A percentile compares a stretch with the other conserved stretches of the same genome.
These are phyloP conservation scores for Crocodylus rhombifer DNA, from an alignment of 2,797 vertebrate species.

Conservation along the genomic window DNA sequence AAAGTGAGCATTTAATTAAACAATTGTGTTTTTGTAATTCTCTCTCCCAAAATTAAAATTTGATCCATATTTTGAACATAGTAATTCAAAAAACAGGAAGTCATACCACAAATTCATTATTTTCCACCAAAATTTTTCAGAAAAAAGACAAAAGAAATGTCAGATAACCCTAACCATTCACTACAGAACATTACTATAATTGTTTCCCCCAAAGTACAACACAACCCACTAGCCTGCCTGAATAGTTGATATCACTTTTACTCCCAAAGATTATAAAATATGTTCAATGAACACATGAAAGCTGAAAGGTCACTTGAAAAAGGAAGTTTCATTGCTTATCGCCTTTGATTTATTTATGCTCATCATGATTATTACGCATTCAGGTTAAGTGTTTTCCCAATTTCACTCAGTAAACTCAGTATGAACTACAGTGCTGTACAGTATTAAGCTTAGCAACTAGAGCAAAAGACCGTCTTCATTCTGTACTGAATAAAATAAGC, in stretches of 20 bases:
- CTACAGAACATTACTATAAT: background rate
- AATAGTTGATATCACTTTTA: background rate
- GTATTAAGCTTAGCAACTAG: background rate
- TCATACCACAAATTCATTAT: background rate
- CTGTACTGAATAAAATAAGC: background rate
- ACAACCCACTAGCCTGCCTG: background rate
- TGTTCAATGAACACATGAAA: background rate
- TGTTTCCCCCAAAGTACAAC: background rate
- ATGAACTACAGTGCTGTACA: background rate
- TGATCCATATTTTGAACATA: no score
- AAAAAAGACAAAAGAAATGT: background rate
- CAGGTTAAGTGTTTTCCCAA: conserved; percentile 16
- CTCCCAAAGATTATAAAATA: background rate
- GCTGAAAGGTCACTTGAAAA: conserved; percentile 2
- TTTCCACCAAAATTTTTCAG: background rate
- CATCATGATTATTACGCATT: background rate
- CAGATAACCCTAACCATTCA: background rate
- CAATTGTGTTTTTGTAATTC: background rate
- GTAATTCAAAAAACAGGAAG: no score
- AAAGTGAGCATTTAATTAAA: background rate
- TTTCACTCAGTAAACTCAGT: background rate
- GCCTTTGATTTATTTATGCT: conserved; percentile 2
- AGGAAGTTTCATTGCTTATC: conserved; percentile 20
- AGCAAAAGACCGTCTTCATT: background rate
- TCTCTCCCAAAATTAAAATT: no score